Evolutionary conservation across 2,113 vertebrate species (phyloP).

Genomic region (Pimephales promelas): DNA sequence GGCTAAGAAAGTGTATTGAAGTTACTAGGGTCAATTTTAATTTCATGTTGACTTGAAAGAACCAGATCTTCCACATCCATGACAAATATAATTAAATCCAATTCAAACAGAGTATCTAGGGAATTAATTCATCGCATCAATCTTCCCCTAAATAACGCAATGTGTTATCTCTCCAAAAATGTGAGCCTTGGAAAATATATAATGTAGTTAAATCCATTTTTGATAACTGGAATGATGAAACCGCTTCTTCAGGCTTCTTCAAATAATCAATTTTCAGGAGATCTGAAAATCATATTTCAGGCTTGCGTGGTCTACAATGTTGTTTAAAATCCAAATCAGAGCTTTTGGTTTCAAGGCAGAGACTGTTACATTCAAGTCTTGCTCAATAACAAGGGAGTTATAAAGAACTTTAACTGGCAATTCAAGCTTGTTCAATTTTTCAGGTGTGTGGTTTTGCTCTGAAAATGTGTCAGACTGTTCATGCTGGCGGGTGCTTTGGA

Average conservation of each 20-base stretch:
- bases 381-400: conserved; percentile 24
- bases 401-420: conserved; percentile 32
- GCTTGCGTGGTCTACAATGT: neutral
- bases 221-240: conserved; percentile 33
- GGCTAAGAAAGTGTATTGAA: conserved; percentile 14
- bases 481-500: neutral
- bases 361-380: neutral
- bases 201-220: neutral
- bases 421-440: conserved; percentile 42
- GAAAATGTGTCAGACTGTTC: conserved; percentile 30
- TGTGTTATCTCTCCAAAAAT: neutral
- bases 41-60: conserved; percentile 8
- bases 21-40: neutral
- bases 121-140: neutral
- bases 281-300: conserved; percentile 12
- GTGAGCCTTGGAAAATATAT: neutral
- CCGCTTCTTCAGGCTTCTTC: conserved; percentile 1
- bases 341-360: neutral
- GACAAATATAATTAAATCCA: neutral
- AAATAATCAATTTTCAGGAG: conserved; percentile 28
- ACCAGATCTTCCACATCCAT: neutral
- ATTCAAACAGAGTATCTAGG: conserved; percentile 3
- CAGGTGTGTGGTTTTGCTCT: conserved; percentile 21
- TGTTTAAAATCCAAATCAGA: conserved; percentile 12
- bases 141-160: neutral